These are phyloP conservation scores for Diarsia brunnea DNA, from an alignment of 2,888 invertebrate species.

Conservation along the genomic window DNA sequence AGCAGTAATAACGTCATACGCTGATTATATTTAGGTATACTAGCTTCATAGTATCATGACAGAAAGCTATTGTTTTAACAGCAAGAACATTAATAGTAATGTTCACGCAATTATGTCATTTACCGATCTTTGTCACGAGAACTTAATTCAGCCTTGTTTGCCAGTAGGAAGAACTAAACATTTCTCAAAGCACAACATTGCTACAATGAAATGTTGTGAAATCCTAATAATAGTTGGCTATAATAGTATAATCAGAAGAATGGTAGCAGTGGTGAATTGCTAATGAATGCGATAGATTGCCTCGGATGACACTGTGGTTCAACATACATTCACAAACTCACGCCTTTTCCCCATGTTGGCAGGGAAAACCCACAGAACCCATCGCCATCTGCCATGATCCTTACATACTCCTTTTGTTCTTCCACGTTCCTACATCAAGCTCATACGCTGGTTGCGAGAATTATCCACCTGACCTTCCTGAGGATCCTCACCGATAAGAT, in stretches of 20 bases:
- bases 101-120: slow-evolving; percentile 5
- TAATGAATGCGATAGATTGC: neutral
- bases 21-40: too few species aligned
- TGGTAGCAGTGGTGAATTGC: neutral
- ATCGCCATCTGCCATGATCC: neutral
- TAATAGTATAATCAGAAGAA: neutral
- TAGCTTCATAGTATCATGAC: neutral
- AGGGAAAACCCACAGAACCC: neutral
- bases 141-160: slow-evolving; percentile 2
- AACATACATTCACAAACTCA: neutral
- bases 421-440: neutral
- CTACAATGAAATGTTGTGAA: neutral
- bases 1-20: neutral
- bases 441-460: neutral
- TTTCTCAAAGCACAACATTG: neutral
- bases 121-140: slow-evolving; percentile 27
- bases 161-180: neutral
- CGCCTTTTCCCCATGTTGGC: neutral
- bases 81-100: slow-evolving; percentile 4
- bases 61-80: slow-evolving; percentile 13
- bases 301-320: neutral
- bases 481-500: neutral
- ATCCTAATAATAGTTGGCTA: neutral
- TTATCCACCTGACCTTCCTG: neutral
- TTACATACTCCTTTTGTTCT: neutral